Base-by-base conservation (phyloP, 2,888 invertebrate genomes). In the Cybosia mesomella region DNA sequence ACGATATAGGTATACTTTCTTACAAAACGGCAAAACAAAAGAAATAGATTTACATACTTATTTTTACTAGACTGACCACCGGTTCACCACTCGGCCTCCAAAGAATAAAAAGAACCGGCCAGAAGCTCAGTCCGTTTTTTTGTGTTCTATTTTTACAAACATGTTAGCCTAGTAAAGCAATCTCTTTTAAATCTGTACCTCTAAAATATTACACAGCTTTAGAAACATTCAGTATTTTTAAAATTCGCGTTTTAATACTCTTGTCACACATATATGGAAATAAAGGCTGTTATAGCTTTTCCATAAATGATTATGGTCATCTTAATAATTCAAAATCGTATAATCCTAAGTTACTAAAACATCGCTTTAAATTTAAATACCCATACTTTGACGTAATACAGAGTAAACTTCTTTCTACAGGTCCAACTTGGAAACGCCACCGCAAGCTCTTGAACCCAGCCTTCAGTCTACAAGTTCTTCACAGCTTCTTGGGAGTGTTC, bases 391-490 rank as follows among this genome's bases (percentile, higher is more conserved):
- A 28, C 28, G 28, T 28, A 10, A 34, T 9, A 34, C 9, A n/a
- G 3, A 43, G n/a, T 8, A n/a, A 49, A 18, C 8, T 2, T 43
- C 49, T 49, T n/a, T 8, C 49, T 49, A n/a, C 70, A 90, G 90
- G 82, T 13, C 70, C 83, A 65, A 74, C 73, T 28, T 91, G 91
- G 90, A 86, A 79, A 53, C 74, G 73, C 4, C 88, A 88, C 55
- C 83, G 89, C 0, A 89, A 85, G 43, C 70, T 87, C 2, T 67
- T 91, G n/a, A 84, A 75, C 22, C 86, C 87, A 43, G 82, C 87
- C 0, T 89, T 89, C 70, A 83, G 84, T 55, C 83, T 84, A 24
- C 77, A 78, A 61, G 77, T 87, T 11, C 69, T 87, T 10, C 76
- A 83, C 57, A 71, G 84, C 1, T 87, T 83, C 49, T 67, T 87